These are phyloP conservation scores for Atrina japonica DNA, from an alignment of 2,888 invertebrate species.

Conservation along the genomic window DNA sequence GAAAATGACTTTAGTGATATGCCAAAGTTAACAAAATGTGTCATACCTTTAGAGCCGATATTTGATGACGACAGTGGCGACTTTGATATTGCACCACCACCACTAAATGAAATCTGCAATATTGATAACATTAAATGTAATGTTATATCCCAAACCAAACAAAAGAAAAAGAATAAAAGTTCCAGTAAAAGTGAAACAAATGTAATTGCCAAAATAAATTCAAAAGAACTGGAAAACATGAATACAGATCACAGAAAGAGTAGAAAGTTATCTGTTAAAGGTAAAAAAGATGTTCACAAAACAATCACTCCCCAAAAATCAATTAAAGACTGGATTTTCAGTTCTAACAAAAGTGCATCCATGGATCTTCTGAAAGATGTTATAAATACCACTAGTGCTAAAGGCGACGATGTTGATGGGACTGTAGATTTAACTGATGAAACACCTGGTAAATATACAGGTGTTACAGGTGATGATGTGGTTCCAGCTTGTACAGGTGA, in stretches of 20 bases:
- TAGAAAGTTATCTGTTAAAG: conserved; percentile 4
- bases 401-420: neutral
- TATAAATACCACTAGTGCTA: too few relatives aligned
- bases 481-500: neutral
- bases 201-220: neutral
- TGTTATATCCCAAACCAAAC: conserved; percentile 1
- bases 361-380: neutral
- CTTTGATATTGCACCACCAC: conserved; percentile 38
- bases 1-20: conserved; percentile 13
- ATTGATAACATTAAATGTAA: conserved; percentile 6
- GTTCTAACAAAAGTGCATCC: neutral
- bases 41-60: conserved; percentile 60
- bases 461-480: neutral
- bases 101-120: conserved; percentile 26
- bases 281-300: conserved; percentile 4
- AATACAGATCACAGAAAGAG: conserved; percentile 14
- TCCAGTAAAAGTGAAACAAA: conserved; percentile 10
- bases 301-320: conserved; percentile 37
- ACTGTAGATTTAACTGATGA: neutral
- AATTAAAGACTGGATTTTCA: conserved; percentile 49
- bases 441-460: neutral
- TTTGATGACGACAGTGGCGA: conserved; percentile 44
- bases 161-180: conserved; percentile 1
- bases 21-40: conserved; percentile 41
- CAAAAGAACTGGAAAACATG: neutral